Evolutionary conservation across 2,888 invertebrate species (phyloP).

Genomic region (Pachymerium ferrugineum): DNA sequence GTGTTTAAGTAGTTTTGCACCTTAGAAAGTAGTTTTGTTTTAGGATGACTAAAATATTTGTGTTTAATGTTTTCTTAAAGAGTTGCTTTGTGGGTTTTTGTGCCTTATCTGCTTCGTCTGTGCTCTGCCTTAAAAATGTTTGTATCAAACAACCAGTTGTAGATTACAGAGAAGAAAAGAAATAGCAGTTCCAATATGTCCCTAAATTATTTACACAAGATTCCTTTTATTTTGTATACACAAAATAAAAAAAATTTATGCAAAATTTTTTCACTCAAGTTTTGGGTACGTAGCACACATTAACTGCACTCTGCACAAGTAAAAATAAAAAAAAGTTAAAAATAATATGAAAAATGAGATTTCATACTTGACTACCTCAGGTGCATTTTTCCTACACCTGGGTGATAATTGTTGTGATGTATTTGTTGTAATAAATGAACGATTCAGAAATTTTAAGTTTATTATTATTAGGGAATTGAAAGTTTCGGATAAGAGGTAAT

Average conservation of each 20-base stretch:
- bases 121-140: constrained; percentile 13
- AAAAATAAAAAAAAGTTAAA: neutral
- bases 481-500: no score
- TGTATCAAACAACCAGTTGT: constrained; percentile 13
- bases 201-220: constrained; percentile 2
- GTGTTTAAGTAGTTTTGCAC: no score
- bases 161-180: neutral
- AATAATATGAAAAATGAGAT: neutral
- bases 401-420: neutral
- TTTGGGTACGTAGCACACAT: neutral
- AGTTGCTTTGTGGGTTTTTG: constrained; percentile 1
- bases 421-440: constrained; percentile 8
- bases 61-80: neutral
- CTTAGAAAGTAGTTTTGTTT: neutral
- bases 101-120: neutral
- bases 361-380: neutral
- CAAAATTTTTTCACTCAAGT: neutral
- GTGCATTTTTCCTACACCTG: neutral
- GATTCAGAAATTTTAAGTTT: no score
- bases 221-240: constrained; percentile 4
- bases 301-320: neutral
- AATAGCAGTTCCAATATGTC: neutral
- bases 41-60: no score
- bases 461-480: no score
- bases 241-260: neutral